These are phyloP conservation scores for Trichechus manatus DNA, from an alignment of 2,113 vertebrate species.

Conservation along the genomic window DNA sequence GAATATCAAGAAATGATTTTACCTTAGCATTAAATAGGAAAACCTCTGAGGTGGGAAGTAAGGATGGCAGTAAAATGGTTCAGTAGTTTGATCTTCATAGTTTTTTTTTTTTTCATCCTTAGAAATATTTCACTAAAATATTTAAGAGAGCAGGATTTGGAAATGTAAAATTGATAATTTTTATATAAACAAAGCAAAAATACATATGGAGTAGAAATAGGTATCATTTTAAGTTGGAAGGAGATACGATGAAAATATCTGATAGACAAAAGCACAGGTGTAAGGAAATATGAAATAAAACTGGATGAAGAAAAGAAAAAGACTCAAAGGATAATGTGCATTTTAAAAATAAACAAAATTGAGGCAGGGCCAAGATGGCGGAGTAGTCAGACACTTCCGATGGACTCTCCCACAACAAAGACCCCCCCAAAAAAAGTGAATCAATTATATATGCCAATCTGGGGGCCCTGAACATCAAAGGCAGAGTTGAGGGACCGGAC, in stretches of 20 bases:
- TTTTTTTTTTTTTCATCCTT: background rate
- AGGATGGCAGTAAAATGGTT: background rate
- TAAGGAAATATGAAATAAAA: conserved; percentile 29
- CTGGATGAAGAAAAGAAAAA: conserved; percentile 27
- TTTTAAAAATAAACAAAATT: background rate
- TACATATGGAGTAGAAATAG: background rate
- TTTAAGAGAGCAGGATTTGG: background rate
- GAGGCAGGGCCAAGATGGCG: no score
- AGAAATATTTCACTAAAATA: conserved; percentile 64
- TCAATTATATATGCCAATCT: no score
- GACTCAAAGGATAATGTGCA: background rate
- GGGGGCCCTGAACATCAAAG: no score
- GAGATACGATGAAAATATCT: background rate
- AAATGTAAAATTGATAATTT: conserved; percentile 35
- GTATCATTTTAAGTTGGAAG: background rate
- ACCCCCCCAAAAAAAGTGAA: no score
- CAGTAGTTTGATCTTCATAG: background rate
- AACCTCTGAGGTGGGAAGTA: background rate
- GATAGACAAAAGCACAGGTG: background rate
- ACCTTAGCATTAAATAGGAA: background rate
- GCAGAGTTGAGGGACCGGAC: no score
- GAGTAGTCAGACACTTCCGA: no score
- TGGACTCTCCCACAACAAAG: no score
- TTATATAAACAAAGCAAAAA: conserved; percentile 37
- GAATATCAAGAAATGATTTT: background rate